These are phyloP conservation scores for Solenodon paradoxus DNA, from an alignment of 2,113 vertebrate species.

Conservation along the genomic window DNA sequence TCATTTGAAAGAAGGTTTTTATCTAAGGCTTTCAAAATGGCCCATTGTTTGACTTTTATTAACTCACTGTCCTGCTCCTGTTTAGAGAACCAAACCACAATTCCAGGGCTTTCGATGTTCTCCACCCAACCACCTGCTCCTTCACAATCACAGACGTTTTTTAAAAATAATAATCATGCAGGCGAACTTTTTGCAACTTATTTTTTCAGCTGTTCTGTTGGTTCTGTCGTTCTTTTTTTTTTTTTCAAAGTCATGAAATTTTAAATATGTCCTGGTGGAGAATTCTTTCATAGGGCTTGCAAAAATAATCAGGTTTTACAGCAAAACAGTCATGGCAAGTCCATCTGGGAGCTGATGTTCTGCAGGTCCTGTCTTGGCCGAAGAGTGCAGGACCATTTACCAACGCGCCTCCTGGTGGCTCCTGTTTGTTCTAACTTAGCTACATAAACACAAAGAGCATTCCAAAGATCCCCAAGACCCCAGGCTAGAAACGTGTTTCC, in stretches of 20 bases:
- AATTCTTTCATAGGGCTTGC: constrained; percentile 55
- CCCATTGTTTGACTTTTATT: constrained; percentile 67
- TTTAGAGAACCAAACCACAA: constrained; percentile 58
- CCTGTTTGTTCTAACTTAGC: constrained; percentile 12
- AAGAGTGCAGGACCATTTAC: neutral
- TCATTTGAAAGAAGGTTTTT: constrained; percentile 52
- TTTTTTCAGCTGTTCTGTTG: constrained; percentile 70
- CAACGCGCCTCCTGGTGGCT: neutral
- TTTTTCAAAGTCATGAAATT: constrained; percentile 62
- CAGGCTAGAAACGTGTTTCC: neutral
- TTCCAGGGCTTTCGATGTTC: constrained; percentile 30
- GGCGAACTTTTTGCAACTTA: constrained; percentile 33
- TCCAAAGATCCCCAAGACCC: constrained; percentile 4
- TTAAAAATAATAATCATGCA: constrained; percentile 59
- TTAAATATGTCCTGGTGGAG: constrained; percentile 55
- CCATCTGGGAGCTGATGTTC: constrained; percentile 13
- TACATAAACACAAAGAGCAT: constrained; percentile 51
- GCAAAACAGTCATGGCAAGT: neutral
- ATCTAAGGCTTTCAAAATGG: constrained; percentile 45
- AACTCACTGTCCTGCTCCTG: constrained; percentile 53
- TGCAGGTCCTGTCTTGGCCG: neutral
- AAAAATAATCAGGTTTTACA: constrained; percentile 64
- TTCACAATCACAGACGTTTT: constrained; percentile 39
- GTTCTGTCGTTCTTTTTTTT: no score
- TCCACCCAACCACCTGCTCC: constrained; percentile 68